These are phyloP conservation scores for Sebastiscus tertius DNA, from an alignment of 2,797 vertebrate species.

Conservation along the genomic window DNA sequence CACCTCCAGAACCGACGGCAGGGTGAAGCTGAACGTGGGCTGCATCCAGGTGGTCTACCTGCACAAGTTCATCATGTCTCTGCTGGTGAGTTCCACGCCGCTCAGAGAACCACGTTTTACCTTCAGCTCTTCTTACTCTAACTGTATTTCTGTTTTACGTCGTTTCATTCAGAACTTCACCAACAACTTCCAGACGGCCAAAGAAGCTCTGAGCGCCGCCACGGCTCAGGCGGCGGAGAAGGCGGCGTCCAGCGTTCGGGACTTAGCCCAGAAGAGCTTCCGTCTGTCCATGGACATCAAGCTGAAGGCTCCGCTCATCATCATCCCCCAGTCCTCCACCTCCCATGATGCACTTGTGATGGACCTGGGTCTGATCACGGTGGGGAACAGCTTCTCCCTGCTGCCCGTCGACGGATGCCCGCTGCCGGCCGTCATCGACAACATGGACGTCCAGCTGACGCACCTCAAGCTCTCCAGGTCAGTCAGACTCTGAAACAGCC, in stretches of 20 bases:
- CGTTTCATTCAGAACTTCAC: slow-evolving; percentile 58
- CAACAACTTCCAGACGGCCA: slow-evolving; percentile 85
- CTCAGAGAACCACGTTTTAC: not conserved
- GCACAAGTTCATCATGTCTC: slow-evolving; percentile 92
- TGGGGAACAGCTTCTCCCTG: slow-evolving; percentile 82
- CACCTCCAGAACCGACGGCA: slow-evolving; percentile 90
- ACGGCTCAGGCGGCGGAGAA: slow-evolving; percentile 94
- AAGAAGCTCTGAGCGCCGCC: slow-evolving; percentile 88
- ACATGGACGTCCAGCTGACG: slow-evolving; percentile 89
- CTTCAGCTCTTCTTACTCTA: not conserved
- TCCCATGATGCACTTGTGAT: slow-evolving; percentile 88
- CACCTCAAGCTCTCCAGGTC: slow-evolving; percentile 93
- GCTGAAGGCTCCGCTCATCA: slow-evolving; percentile 93
- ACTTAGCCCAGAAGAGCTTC: slow-evolving; percentile 92
- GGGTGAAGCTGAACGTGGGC: slow-evolving; percentile 91
- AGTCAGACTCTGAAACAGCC: not conserved
- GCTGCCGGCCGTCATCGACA: slow-evolving; percentile 91
- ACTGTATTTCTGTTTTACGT: not conserved
- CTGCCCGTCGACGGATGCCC: slow-evolving; percentile 72
- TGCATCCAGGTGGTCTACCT: slow-evolving; percentile 95
- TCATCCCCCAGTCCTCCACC: slow-evolving; percentile 91
- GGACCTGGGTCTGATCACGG: slow-evolving; percentile 92
- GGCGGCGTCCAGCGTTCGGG: slow-evolving; percentile 92
- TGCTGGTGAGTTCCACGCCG: slow-evolving; percentile 86
- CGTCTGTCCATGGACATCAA: slow-evolving; percentile 88